phyloP scores from a whole-genome alignment of 2,113 vertebrate genomes.

The Macquaria australasica region DNA sequence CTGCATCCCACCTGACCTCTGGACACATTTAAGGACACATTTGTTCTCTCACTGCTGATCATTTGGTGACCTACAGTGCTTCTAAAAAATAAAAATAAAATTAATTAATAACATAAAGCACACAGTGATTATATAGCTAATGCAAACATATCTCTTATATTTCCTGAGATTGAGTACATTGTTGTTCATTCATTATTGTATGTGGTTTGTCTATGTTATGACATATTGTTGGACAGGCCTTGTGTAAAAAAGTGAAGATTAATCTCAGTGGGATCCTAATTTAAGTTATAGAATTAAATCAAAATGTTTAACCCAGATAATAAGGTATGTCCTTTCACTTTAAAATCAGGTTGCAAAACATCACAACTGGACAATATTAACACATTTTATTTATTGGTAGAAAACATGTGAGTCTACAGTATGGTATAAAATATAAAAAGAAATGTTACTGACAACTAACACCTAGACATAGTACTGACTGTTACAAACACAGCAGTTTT shows the following conservation, averaged over 20 bases:
- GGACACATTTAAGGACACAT: background rate
- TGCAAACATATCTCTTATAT: background rate
- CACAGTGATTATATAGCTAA: background rate
- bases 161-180: background rate
- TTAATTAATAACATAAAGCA: background rate
- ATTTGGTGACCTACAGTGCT: background rate
- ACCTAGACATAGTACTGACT: slow-evolving; percentile 14
- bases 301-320: background rate
- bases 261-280: no score
- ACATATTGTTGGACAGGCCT: background rate
- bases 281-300: background rate
- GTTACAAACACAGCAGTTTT: slow-evolving; percentile 20
- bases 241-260: background rate
- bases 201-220: background rate
- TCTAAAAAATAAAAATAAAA: background rate
- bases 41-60: background rate
- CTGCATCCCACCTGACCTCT: background rate
- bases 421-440: slow-evolving; percentile 56
- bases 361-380: background rate
- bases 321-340: background rate
- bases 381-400: slow-evolving; percentile 45
- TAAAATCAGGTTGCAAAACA: background rate
- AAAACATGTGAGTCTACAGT: slow-evolving; percentile 34
- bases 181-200: no score
- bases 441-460: slow-evolving; percentile 41